Conservation (phyloP, 2,888 invertebrate genomes). For the Tiliacea aurago region DNA sequence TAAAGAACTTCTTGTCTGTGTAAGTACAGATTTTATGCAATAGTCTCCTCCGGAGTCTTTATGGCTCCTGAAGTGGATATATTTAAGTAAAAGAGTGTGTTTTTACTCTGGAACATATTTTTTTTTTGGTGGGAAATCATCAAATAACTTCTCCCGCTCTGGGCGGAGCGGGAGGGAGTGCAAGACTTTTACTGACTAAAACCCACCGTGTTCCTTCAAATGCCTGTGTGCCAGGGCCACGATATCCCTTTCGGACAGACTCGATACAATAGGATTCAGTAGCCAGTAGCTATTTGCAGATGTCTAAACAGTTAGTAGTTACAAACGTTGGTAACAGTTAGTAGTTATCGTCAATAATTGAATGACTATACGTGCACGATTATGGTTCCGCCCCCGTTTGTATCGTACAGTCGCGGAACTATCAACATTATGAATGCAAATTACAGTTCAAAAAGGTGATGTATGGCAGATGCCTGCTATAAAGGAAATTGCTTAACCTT, state of each 20-base stretch:
- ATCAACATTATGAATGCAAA: background rate
- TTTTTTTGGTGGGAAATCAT: no score
- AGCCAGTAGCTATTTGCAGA: background rate
- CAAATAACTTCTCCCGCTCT: no score
- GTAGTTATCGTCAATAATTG: background rate
- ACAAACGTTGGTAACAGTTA: no score
- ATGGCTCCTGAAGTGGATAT: background rate
- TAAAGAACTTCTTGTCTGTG: constrained; percentile 3
- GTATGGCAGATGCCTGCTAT: background rate
- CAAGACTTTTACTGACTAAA: no score
- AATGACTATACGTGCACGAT: constrained; percentile 1
- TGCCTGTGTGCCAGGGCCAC: no score
- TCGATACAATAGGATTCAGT: background rate
- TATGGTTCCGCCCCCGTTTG: background rate
- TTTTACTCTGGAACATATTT: background rate
- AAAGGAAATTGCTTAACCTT: background rate
- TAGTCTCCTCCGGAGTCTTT: no score
- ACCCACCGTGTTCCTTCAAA: no score
- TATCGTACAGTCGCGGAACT: background rate
- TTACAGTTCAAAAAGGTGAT: background rate
- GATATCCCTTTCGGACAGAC: no score
- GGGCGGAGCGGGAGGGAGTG: no score
- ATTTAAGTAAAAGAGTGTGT: no score
- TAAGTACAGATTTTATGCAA: background rate
- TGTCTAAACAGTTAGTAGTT: background rate